Evolutionary conservation across 92 coral and sea anemone genomes (phyloP).

Genomic region (Epizoanthus fatuus): DNA sequence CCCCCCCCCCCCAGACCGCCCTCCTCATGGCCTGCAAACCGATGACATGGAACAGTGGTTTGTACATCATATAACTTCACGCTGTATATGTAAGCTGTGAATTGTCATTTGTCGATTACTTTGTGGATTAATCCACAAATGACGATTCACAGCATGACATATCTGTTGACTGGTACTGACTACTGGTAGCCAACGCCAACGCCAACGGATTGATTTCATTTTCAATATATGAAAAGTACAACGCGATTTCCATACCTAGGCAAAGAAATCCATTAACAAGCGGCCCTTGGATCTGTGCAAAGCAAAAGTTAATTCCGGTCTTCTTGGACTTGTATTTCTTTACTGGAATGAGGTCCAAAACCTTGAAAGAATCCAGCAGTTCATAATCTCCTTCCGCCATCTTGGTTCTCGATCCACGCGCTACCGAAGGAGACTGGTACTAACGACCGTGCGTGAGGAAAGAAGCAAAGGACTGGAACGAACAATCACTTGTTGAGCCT

Average conservation of each 20-base stretch:
- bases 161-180: too few relatives aligned
- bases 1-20: too few relatives aligned
- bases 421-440: too few relatives aligned
- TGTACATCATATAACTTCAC: neutral
- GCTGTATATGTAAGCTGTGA: neutral
- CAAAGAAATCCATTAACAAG: slow-evolving; percentile 97
- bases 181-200: too few relatives aligned
- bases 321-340: slow-evolving; percentile 92
- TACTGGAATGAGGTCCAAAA: slow-evolving; percentile 83
- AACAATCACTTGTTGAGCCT: neutral
- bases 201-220: too few relatives aligned
- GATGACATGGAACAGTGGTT: neutral
- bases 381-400: slow-evolving; percentile 95
- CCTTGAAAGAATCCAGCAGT: slow-evolving; percentile 76
- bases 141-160: too few relatives aligned
- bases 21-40: too few relatives aligned
- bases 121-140: too few relatives aligned
- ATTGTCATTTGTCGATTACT: too few relatives aligned
- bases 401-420: slow-evolving; percentile 3
- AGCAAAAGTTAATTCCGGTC: slow-evolving; percentile 93
- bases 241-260: slow-evolving; percentile 82
- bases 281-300: slow-evolving; percentile 97
- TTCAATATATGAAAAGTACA: neutral
- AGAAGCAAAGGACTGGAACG: neutral
- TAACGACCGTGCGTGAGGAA: neutral